Percentiles rank a stretch among this genome's conserved stretches.
Conservation (phyloP, 1,140 invertebrate genomes). For the Bombus soroeensis region DNA sequence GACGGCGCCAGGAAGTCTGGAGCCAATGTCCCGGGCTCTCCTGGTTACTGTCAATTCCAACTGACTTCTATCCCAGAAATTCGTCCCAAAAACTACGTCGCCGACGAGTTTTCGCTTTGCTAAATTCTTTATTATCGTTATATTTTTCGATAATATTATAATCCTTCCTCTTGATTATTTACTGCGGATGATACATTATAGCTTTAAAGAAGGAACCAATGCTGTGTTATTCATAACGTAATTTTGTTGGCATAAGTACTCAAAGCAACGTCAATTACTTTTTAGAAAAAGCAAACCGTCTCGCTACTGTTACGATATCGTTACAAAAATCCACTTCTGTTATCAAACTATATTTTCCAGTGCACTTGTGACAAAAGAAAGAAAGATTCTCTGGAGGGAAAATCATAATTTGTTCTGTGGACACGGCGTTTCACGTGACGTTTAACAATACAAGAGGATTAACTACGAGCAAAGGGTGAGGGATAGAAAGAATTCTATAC, state of each 20-base stretch:
- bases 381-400: not conserved
- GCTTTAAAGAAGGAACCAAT: no score
- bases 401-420: not conserved
- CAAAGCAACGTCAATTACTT: no score
- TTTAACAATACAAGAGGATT: conserved; percentile 15
- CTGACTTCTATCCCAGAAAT: conserved; percentile 64
- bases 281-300: not conserved
- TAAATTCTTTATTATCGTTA: not conserved
- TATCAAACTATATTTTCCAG: not conserved
- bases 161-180: no score
- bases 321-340: not conserved
- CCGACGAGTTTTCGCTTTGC: not conserved
- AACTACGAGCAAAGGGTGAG: not conserved
- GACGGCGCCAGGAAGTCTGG: conserved; percentile 80
- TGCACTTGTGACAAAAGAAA: not conserved
- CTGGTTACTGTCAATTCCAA: conserved; percentile 69
- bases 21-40: conserved; percentile 71
- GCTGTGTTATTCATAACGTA: no score
- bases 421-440: not conserved
- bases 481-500: conserved; percentile 1
- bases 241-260: no score
- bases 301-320: no score
- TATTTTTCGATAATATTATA: not conserved
- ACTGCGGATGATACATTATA: no score
- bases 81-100: conserved; percentile 43